Evolutionary conservation across 1,140 invertebrate genomes (phyloP).

Genomic region (Neodiprion lecontei): DNA sequence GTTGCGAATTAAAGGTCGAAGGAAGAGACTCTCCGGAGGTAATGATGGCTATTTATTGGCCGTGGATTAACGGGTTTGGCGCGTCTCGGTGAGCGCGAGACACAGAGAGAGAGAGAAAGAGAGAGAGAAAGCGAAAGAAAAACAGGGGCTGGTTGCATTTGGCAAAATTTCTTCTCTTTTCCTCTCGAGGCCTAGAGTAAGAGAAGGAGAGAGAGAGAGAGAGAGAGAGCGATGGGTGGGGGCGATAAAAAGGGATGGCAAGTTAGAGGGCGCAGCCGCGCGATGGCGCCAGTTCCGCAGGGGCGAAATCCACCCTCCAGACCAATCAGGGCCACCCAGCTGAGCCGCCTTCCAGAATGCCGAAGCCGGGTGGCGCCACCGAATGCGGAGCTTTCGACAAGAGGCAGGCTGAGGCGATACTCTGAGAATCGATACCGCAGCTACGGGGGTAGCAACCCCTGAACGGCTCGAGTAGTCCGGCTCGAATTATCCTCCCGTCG

Average conservation of each 20-base stretch:
- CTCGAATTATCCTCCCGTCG: too few relatives aligned
- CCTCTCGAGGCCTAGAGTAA: too few relatives aligned
- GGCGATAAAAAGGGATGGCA: neutral
- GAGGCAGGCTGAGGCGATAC: too few relatives aligned
- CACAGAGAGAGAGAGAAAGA: neutral
- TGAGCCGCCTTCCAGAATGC: too few relatives aligned
- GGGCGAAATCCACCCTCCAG: too few relatives aligned
- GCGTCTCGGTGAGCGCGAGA: slow-evolving; percentile 26
- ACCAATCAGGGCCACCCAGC: too few relatives aligned
- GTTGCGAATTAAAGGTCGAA: slow-evolving; percentile 13
- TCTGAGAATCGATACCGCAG: too few relatives aligned
- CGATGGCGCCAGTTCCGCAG: neutral
- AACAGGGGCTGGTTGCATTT: slow-evolving; percentile 9
- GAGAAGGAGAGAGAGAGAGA: neutral
- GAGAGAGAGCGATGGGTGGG: neutral
- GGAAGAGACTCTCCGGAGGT: neutral
- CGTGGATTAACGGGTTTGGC: slow-evolving; percentile 38
- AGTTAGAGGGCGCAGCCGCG: neutral
- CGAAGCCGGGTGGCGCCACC: too few relatives aligned
- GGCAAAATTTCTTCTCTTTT: too few relatives aligned
- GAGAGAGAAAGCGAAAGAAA: slow-evolving; percentile 14
- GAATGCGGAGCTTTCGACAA: too few relatives aligned
- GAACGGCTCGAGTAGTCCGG: too few relatives aligned
- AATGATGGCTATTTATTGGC: slow-evolving; percentile 32
- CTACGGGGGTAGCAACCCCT: too few relatives aligned